phyloP scores from a whole-genome alignment of 2,797 vertebrate species.

The Percopsis omiscomaycus region DNA sequence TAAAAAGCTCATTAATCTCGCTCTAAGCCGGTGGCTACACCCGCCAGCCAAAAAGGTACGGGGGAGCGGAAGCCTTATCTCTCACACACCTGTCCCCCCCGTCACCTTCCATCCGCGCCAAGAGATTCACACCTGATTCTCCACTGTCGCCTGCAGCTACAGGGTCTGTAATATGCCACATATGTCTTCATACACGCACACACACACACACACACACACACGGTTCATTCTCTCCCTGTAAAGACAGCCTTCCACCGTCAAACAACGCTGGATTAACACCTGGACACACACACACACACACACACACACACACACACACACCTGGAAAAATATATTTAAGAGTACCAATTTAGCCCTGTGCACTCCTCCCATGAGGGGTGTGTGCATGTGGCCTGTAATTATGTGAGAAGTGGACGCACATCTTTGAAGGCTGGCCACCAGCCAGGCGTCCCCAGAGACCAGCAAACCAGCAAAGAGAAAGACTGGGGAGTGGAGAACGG shows the following conservation, averaged over 20 bases:
- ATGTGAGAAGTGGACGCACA: constrained; percentile 43
- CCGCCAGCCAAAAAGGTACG: constrained; percentile 26
- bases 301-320: constrained; percentile 21
- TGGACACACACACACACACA: constrained; percentile 16
- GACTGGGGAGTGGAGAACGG: neutral
- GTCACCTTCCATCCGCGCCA: constrained; percentile 53
- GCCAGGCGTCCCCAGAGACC: constrained; percentile 17
- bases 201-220: constrained; percentile 2
- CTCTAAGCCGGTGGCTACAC: constrained; percentile 25
- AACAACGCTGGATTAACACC: constrained; percentile 17
- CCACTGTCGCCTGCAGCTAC: neutral
- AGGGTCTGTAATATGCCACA: neutral
- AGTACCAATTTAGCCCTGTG: constrained; percentile 40
- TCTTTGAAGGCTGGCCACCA: constrained; percentile 39
- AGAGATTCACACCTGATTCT: constrained; percentile 43
- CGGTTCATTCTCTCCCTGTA: neutral
- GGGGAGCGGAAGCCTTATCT: constrained; percentile 33
- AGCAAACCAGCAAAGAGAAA: constrained; percentile 34
- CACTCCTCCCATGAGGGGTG: constrained; percentile 23
- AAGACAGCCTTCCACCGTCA: neutral
- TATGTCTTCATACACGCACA: neutral
- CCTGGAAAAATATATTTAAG: constrained; percentile 18
- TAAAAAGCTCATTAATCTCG: constrained; percentile 55
- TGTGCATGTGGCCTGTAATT: constrained; percentile 51
- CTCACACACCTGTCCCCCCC: constrained; percentile 30